Conservation (phyloP, 2,888 invertebrate species). For the Desoria tigrina region DNA sequence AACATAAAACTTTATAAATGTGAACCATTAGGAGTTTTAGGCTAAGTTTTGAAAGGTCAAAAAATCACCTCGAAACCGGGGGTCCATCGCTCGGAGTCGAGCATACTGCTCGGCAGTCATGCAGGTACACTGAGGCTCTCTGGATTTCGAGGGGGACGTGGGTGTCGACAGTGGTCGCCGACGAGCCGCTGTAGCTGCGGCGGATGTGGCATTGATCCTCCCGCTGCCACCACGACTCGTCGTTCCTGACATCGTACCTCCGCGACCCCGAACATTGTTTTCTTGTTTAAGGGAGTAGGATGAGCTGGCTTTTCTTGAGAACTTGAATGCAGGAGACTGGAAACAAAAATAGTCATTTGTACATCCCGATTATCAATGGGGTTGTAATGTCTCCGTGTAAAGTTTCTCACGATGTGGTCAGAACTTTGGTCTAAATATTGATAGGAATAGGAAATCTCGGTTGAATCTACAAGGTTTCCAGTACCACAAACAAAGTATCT, state of each 20-base stretch:
- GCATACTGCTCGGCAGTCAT: conserved; percentile 92
- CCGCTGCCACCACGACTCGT: conserved; percentile 53
- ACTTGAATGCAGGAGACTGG: conserved; percentile 97
- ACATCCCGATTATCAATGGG: too few species aligned
- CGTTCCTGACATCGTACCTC: conserved; percentile 55
- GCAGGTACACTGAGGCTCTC: conserved; percentile 88
- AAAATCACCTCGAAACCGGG: conserved; percentile 70
- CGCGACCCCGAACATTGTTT: conserved; percentile 54
- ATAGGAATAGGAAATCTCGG: too few species aligned
- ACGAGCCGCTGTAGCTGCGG: conserved; percentile 42
- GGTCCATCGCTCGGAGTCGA: conserved; percentile 79
- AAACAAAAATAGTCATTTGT: conserved; percentile 58
- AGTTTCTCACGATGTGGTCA: too few species aligned
- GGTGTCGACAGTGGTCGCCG: conserved; percentile 90
- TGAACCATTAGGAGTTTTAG: neutral
- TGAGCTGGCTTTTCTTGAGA: conserved; percentile 94
- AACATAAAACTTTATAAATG: neutral
- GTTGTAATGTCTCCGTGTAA: too few species aligned
- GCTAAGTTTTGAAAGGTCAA: neutral
- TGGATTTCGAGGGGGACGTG: conserved; percentile 81
- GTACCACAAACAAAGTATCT: too few species aligned
- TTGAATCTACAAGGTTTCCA: too few species aligned
- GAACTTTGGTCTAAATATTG: too few species aligned
- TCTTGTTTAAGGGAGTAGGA: conserved; percentile 94
- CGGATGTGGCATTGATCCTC: conserved; percentile 66